A percentile compares a stretch with the other conserved stretches of the same genome.
phyloP scores from a whole-genome alignment of 2,888 invertebrate genomes.

The Endotricha flammealis region DNA sequence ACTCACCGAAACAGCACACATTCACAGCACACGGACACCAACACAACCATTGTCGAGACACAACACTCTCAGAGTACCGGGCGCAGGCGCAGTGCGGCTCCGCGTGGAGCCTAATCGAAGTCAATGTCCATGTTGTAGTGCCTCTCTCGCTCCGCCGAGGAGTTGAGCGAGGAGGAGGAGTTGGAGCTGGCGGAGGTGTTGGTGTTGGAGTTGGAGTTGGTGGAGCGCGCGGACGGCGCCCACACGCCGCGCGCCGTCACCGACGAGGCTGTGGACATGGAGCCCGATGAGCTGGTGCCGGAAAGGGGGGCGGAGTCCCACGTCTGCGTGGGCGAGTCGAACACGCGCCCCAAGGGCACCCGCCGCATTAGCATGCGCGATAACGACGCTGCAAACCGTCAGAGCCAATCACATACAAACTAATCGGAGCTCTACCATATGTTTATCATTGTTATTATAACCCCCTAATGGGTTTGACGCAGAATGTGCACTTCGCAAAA shows the following conservation, averaged over 20 bases:
- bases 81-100: background rate
- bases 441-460: too few species aligned
- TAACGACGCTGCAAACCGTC: slow-evolving; percentile 28
- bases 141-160: slow-evolving; percentile 34
- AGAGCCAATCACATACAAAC: too few species aligned
- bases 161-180: slow-evolving; percentile 33
- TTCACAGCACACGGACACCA: slow-evolving; percentile 8
- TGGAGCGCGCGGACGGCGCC: slow-evolving; percentile 30
- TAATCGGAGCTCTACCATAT: too few species aligned
- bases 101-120: slow-evolving; percentile 45
- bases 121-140: slow-evolving; percentile 72
- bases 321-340: slow-evolving; percentile 5
- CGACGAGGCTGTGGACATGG: slow-evolving; percentile 15
- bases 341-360: slow-evolving; percentile 27
- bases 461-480: too few species aligned
- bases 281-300: slow-evolving; percentile 20
- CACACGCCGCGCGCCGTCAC: slow-evolving; percentile 34
- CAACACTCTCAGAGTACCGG: slow-evolving; percentile 1
- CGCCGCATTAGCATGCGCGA: slow-evolving; percentile 39
- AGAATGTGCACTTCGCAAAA: too few species aligned
- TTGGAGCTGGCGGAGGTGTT: slow-evolving; percentile 14
- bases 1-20: background rate
- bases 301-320: slow-evolving; percentile 13
- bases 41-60: slow-evolving; percentile 17
- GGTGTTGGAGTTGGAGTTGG: slow-evolving; percentile 30